Evolutionary conservation across 1,140 invertebrate species (phyloP), one percentile per base, ranked within the genome.

Genomic region (Aethina tumida): DNA sequence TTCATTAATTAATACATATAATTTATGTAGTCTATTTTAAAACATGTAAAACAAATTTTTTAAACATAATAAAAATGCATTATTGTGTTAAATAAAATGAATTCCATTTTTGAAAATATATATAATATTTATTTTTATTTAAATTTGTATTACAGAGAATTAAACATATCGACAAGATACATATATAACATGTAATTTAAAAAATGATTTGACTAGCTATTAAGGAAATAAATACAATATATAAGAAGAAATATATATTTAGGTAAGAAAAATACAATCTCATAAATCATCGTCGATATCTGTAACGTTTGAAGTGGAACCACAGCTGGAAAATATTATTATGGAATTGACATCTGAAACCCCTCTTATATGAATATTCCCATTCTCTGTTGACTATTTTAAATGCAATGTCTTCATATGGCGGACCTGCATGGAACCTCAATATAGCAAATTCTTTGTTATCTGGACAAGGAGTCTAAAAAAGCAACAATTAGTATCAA

Each of bases 261-360:
- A 26, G n/a, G 14, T 26, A 26, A 10, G 14, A n/a, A 26, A 26
- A 26, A 5, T 26, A 26, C 2, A 26, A 26, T 10, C 5, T n/a
- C n/a, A 5, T 3, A 26, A 5, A 32, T 46, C 73, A 99, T 68
- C 95, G 74, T 35, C 96, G 71, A 64, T 99, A 99, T 45, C 96
- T 70, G 61, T 97, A 98, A 49, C 93, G 68, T 63, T 98, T 98
- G 64, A 99, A 99, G 58, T 97, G 94, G 65, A 99, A 99, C 93
- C 95, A 99, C 7, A 99, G 67, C 59, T 99, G 96, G 60, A 99
- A 97, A 49, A 99, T 98, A 59, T 98, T 97, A 63, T 99, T 98
- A 56, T 97, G 91, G 67, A 99, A 99, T 62, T 99, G 95, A 66
- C 95, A 97, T 29, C 93, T 73, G 65, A 97, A 99, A 17, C 96